Percentiles rank a stretch among this genome's conserved stretches.
phyloP scores from a whole-genome alignment of 2,797 vertebrate genomes.

The Alcedo atthis region DNA sequence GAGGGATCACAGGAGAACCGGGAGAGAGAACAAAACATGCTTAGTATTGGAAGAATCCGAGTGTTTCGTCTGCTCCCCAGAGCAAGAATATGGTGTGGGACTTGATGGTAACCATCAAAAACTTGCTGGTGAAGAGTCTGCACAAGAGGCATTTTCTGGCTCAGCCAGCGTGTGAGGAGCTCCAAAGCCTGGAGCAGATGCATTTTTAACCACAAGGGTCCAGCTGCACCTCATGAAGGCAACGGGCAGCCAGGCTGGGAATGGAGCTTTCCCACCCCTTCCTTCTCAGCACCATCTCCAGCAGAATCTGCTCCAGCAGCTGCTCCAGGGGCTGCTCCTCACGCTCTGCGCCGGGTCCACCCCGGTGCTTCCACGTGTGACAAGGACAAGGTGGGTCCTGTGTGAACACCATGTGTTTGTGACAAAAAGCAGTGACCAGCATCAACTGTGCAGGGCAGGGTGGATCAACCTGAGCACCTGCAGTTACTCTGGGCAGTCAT shows the following conservation, averaged over 20 bases:
- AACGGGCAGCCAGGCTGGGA: not conserved
- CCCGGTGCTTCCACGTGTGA: accelerated
- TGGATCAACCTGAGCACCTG: not conserved
- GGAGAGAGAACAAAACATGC: not conserved
- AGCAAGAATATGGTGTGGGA: not conserved
- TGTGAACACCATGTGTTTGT: accelerated
- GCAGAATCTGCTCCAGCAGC: not conserved
- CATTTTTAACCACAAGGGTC: not conserved
- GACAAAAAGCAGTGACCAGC: not conserved
- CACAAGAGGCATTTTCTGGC: not conserved
- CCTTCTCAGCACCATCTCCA: not conserved
- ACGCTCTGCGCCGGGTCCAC: too few species aligned
- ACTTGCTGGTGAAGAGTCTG: not conserved
- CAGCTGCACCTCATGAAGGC: not conserved
- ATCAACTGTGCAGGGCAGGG: not conserved
- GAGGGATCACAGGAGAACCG: not conserved
- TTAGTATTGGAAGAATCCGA: not conserved
- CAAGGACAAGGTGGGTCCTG: not conserved
- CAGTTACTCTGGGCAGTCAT: not conserved
- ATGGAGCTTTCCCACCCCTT: accelerated
- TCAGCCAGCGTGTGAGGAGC: not conserved
- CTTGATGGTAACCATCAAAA: not conserved
- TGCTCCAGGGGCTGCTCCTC: not conserved
- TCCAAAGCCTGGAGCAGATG: not conserved
- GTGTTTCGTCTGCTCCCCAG: not conserved